phyloP scores from a whole-genome alignment of 2,888 invertebrate species.

The Odontocolon sp. region DNA sequence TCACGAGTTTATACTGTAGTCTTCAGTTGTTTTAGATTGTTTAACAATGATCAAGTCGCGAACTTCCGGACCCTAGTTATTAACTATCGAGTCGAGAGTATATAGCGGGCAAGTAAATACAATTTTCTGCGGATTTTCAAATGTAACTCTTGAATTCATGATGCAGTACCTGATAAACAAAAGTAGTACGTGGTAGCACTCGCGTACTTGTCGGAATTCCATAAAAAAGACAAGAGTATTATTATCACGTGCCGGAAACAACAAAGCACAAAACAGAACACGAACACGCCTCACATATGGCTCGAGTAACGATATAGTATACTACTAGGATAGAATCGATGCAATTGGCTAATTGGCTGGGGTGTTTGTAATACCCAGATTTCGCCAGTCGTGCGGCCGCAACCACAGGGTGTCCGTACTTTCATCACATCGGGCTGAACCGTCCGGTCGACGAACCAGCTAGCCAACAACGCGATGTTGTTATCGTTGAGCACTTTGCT shows the following conservation, averaged over 20 bases:
- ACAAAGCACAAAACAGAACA: not conserved
- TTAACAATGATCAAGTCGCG: too few species aligned
- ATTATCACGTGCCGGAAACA: not conserved
- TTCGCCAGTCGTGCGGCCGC: slow-evolving; percentile 40
- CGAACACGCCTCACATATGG: not conserved
- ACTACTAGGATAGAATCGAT: slow-evolving; percentile 45
- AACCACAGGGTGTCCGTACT: slow-evolving; percentile 38
- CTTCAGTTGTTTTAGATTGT: too few species aligned
- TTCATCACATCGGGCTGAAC: slow-evolving; percentile 50
- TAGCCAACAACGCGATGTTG: slow-evolving; percentile 52
- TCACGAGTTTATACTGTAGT: too few species aligned
- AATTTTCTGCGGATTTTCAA: too few species aligned
- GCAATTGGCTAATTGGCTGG: slow-evolving; percentile 55
- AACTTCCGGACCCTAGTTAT: too few species aligned
- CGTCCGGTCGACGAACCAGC: slow-evolving; percentile 49
- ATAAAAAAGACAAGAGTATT: too few species aligned
- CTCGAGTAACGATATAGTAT: slow-evolving; percentile 3
- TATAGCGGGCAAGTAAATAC: too few species aligned
- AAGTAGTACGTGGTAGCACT: too few species aligned
- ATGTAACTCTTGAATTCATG: too few species aligned
- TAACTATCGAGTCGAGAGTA: too few species aligned
- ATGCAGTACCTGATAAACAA: too few species aligned
- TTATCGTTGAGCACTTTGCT: slow-evolving; percentile 60
- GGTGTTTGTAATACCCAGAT: slow-evolving; percentile 58
- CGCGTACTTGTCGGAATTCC: too few species aligned